These are phyloP conservation scores for Taurulus bubalis DNA, from an alignment of 2,113 vertebrate species.

Conservation along the genomic window DNA sequence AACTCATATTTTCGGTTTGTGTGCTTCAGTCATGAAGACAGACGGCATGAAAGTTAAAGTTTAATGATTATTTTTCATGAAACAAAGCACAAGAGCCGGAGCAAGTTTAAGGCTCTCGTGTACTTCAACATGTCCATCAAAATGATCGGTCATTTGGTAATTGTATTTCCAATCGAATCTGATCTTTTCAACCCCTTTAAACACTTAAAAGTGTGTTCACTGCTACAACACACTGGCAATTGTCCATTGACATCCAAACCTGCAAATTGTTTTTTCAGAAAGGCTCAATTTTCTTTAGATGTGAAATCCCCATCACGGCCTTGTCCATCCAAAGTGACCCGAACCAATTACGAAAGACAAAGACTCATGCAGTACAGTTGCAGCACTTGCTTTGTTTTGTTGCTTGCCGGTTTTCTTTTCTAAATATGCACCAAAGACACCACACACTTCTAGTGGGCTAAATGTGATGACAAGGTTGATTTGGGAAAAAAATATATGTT, in stretches of 20 bases:
- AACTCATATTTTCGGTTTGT: neutral
- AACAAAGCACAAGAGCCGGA: neutral
- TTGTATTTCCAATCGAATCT: constrained; percentile 22
- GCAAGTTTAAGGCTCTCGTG: neutral
- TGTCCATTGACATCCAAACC: neutral
- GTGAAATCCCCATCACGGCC: neutral
- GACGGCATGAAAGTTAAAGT: neutral
- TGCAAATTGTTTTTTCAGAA: constrained; percentile 1
- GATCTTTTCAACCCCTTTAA: neutral
- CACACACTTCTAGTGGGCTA: neutral
- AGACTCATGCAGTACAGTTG: neutral
- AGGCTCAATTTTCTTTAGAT: neutral
- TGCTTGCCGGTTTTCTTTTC: constrained; percentile 11
- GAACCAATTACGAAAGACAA: neutral
- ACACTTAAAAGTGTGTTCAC: neutral
- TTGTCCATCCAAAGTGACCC: neutral
- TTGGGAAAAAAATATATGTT: neutral
- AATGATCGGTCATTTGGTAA: neutral
- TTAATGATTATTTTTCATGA: neutral
- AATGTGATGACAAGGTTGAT: neutral
- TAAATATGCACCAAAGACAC: neutral
- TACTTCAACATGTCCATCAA: constrained; percentile 14
- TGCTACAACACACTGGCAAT: constrained; percentile 2
- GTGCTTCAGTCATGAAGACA: neutral
- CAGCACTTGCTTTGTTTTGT: neutral